Conservation (phyloP, 2,113 vertebrate genomes). For the Leucopsar rothschildi region DNA sequence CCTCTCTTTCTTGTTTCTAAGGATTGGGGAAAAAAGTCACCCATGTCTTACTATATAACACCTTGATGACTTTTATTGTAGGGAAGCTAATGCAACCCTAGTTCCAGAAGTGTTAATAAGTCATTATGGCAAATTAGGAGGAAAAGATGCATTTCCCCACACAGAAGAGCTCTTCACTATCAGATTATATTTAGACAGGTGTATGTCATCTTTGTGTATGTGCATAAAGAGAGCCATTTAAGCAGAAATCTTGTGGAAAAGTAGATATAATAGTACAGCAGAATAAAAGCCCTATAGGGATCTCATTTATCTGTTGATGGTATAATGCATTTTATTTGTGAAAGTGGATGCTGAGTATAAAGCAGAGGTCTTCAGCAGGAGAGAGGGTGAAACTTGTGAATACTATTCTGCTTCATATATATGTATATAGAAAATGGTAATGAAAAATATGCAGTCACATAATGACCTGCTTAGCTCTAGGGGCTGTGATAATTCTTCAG, state of each 20-base stretch:
- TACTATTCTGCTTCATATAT: constrained; percentile 8
- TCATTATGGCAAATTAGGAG: constrained; percentile 45
- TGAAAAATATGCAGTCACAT: constrained; percentile 51
- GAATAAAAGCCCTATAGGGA: constrained; percentile 45
- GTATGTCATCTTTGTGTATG: constrained; percentile 37
- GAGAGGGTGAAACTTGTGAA: background rate
- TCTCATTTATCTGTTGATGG: constrained; percentile 49
- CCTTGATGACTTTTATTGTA: background rate
- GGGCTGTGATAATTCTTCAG: constrained; percentile 14
- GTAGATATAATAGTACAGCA: background rate
- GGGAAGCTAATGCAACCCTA: background rate
- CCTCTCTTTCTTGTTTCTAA: background rate
- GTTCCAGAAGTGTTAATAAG: constrained; percentile 11
- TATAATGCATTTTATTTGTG: constrained; percentile 42
- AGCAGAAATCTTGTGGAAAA: constrained; percentile 48
- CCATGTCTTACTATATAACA: background rate
- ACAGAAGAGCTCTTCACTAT: constrained; percentile 5
- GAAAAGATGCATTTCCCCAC: background rate
- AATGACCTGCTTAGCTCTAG: constrained; percentile 42
- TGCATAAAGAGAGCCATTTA: constrained; percentile 51
- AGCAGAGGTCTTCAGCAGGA: constrained; percentile 9
- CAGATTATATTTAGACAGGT: constrained; percentile 48
- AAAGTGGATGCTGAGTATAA: background rate
- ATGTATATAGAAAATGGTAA: constrained; percentile 17
- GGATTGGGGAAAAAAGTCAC: background rate